Conservation (phyloP, 2,888 invertebrate genomes). For the Theodoxus fluviatilis region DNA sequence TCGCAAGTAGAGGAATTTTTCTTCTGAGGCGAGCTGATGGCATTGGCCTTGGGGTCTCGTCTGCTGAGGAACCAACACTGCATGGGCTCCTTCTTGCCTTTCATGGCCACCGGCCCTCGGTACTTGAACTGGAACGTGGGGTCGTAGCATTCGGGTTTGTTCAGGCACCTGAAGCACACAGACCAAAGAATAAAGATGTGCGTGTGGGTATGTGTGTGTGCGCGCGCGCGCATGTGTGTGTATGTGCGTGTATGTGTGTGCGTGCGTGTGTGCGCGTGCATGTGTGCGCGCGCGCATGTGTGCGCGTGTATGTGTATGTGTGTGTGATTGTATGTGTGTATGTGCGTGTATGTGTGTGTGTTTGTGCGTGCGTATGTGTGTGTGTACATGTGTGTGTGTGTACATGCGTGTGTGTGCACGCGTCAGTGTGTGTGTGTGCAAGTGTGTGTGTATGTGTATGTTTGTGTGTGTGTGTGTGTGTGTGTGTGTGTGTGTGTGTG, state of each 20-base stretch:
- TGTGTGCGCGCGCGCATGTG: slow-evolving; percentile 10
- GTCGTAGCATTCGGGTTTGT: slow-evolving; percentile 46
- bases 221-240: neutral
- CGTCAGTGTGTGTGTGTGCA: slow-evolving; percentile 1
- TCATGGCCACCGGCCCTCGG: slow-evolving; percentile 56
- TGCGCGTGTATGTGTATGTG: neutral
- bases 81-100: slow-evolving; percentile 59
- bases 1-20: too few relatives aligned
- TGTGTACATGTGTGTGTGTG: neutral
- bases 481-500: slow-evolving; percentile 12
- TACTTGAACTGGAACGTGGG: slow-evolving; percentile 49
- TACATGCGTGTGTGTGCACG: slow-evolving; percentile 9
- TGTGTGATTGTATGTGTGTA: neutral
- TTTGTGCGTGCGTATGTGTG: neutral
- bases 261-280: neutral
- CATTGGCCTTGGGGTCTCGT: too few relatives aligned
- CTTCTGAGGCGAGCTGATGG: too few relatives aligned
- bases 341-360: neutral
- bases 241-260: slow-evolving; percentile 8
- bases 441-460: neutral
- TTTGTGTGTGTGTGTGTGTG: slow-evolving; percentile 9
- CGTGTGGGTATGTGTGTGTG: neutral
- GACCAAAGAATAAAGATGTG: too few relatives aligned
- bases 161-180: slow-evolving; percentile 50
- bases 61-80: slow-evolving; percentile 55